A percentile compares a stretch with the other conserved stretches of the same genome.
These are phyloP conservation scores for Ciconia nigra DNA, from an alignment of 2,797 vertebrate species.

Conservation along the genomic window DNA sequence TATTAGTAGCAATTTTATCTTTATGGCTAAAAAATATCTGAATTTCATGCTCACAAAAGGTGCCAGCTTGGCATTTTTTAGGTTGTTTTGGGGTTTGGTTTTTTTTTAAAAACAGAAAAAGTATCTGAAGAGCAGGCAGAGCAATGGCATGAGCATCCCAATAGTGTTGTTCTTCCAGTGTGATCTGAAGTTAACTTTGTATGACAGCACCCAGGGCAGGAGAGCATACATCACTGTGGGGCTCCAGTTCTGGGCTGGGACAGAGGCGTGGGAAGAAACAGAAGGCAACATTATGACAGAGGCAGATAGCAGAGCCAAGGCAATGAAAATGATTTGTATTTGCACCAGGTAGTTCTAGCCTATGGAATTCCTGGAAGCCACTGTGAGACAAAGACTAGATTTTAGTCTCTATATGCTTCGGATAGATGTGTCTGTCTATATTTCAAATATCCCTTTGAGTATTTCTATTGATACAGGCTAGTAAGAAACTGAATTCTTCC, in stretches of 20 bases:
- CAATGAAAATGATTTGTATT: background rate
- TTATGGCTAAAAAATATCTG: background rate
- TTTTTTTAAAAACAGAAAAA: background rate
- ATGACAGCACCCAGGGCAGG: background rate
- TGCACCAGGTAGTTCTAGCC: background rate
- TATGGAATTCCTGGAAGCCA: background rate
- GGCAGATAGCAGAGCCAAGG: background rate
- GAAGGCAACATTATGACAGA: background rate
- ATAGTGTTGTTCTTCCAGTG: background rate
- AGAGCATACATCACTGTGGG: background rate
- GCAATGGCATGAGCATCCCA: background rate
- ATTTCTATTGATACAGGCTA: background rate
- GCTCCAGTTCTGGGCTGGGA: background rate
- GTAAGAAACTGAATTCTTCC: background rate
- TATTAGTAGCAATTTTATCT: background rate
- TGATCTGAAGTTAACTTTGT: background rate
- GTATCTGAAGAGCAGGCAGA: background rate
- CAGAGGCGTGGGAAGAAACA: background rate
- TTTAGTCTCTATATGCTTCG: background rate
- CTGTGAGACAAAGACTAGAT: background rate
- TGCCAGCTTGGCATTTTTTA: fast-evolving
- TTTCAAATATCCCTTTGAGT: background rate
- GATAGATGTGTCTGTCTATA: background rate
- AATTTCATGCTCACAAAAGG: background rate
- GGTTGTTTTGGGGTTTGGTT: background rate